Conservation (phyloP, 2,797 vertebrate genomes). For the Harpagifer antarcticus region DNA sequence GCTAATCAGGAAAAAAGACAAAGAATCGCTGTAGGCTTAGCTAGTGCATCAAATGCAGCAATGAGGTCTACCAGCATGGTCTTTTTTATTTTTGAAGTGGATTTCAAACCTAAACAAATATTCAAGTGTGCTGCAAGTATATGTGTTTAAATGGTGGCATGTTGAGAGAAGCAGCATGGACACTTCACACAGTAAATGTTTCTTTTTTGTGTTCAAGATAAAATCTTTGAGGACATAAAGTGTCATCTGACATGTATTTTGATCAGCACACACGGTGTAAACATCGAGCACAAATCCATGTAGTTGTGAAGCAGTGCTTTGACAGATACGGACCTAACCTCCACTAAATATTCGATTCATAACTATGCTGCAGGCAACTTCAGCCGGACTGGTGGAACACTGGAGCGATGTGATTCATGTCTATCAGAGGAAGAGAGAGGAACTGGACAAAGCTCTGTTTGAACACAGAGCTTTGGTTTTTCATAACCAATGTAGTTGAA, state of each 20-base stretch:
- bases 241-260: background rate
- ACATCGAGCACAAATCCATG: background rate
- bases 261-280: background rate
- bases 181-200: background rate
- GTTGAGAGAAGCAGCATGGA: background rate
- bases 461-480: conserved; percentile 41
- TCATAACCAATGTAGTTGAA: background rate
- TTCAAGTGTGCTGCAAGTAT: too few relatives aligned
- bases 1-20: conserved; percentile 55
- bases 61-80: background rate
- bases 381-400: background rate
- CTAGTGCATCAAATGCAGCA: conserved; percentile 18
- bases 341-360: background rate
- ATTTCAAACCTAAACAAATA: background rate
- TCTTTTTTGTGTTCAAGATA: background rate
- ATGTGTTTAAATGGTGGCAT: too few relatives aligned
- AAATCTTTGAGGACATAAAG: background rate
- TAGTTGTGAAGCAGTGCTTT: background rate
- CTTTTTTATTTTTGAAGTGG: background rate
- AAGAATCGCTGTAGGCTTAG: conserved; percentile 38
- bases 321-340: background rate
- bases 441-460: conserved; percentile 44
- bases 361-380: background rate
- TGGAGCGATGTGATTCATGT: conserved; percentile 6
- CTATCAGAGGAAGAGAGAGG: conserved; percentile 10